Percentiles rank a stretch among this genome's conserved stretches.
These are phyloP conservation scores for Leucophora obtusa DNA, from an alignment of 2,888 invertebrate genomes.

Conservation along the genomic window DNA sequence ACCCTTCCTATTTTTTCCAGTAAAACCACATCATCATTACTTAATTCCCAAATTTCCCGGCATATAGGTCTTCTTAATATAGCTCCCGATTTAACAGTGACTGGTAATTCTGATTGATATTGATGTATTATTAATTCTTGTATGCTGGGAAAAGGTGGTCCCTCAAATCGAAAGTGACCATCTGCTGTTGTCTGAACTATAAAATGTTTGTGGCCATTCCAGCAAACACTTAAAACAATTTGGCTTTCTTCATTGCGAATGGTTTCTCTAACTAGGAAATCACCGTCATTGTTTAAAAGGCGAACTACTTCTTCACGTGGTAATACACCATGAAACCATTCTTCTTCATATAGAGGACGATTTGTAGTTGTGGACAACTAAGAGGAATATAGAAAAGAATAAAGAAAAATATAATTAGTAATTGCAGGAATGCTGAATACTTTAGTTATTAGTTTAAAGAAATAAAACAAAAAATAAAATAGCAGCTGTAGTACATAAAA, in stretches of 20 bases:
- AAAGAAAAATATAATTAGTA: not conserved
- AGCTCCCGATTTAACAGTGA: constrained; percentile 95
- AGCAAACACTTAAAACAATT: constrained; percentile 95
- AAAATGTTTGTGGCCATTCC: constrained; percentile 98
- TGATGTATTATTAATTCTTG: constrained; percentile 95
- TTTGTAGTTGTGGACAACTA: constrained; percentile 80
- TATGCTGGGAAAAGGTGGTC: constrained; percentile 94
- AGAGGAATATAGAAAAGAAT: not conserved
- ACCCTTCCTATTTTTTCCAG: constrained; percentile 96
- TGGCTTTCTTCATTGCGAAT: constrained; percentile 94
- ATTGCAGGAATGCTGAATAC: not conserved
- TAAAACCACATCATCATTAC: constrained; percentile 95
- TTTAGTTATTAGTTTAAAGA: not conserved
- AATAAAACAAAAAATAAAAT: constrained; percentile 18
- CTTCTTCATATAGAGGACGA: constrained; percentile 90
- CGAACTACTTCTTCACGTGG: constrained; percentile 97
- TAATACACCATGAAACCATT: constrained; percentile 98
- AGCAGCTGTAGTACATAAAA: constrained; percentile 11
- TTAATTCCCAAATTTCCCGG: constrained; percentile 95
- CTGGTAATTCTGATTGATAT: constrained; percentile 89
- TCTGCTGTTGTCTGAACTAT: constrained; percentile 96
- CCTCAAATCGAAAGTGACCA: constrained; percentile 95
- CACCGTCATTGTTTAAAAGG: constrained; percentile 93
- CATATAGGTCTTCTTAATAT: constrained; percentile 91
- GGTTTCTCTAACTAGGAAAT: constrained; percentile 95